These are phyloP conservation scores for Caranx ignobilis DNA, from an alignment of 2,113 vertebrate species.

Conservation along the genomic window DNA sequence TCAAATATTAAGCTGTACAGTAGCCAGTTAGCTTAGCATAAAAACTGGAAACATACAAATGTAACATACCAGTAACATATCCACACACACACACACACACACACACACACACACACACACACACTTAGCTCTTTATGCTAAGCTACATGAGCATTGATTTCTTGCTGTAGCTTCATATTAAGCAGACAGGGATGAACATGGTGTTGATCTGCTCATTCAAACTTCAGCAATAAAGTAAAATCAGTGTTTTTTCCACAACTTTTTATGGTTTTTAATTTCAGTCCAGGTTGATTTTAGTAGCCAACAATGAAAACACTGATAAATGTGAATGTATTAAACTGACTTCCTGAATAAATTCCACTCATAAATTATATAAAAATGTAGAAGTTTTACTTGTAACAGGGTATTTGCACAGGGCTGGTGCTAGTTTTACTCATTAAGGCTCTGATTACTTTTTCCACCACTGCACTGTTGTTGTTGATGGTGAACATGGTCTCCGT, in stretches of 20 bases:
- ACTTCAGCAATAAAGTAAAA: too few relatives aligned
- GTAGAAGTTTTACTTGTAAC: background rate
- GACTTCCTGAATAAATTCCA: background rate
- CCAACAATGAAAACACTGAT: background rate
- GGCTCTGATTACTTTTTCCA: background rate
- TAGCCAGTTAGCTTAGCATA: too few relatives aligned
- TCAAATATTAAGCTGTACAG: too few relatives aligned
- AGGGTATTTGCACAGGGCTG: background rate
- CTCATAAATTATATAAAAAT: background rate
- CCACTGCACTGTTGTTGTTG: background rate
- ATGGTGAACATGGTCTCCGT: background rate
- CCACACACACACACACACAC: background rate
- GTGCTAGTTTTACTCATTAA: background rate
- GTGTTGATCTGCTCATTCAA: background rate
- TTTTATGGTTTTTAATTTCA: background rate
- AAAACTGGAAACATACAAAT: too few relatives aligned
- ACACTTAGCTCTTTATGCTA: background rate
- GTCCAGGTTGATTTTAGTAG: background rate
- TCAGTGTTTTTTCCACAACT: background rate
- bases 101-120: too few relatives aligned
- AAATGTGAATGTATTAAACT: background rate
- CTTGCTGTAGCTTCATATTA: background rate
- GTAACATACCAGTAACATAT: background rate
- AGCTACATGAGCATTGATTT: background rate
- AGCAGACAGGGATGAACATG: too few relatives aligned